Evolutionary conservation across 2,113 vertebrate species (phyloP).

Genomic region (Nycticebus coucang): DNA sequence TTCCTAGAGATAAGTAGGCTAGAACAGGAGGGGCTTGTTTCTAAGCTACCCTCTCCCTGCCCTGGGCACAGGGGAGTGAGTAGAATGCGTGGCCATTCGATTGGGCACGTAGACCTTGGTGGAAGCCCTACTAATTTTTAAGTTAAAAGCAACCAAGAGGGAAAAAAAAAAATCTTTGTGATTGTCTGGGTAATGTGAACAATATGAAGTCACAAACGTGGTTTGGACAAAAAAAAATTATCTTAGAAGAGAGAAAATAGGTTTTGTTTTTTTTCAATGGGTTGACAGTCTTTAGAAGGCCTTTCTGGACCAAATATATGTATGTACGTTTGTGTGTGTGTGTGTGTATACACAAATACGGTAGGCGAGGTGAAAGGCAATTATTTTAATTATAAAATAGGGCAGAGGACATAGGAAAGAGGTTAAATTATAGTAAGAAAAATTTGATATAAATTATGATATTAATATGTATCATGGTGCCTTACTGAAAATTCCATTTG

Average conservation of each 20-base stretch:
- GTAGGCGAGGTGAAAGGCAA: not conserved
- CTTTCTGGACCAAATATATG: not conserved
- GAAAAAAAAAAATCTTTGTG: not conserved
- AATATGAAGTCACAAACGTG: not conserved
- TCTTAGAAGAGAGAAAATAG: not conserved
- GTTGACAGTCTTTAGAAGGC: not conserved
- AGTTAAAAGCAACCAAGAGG: not conserved
- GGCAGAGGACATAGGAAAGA: not conserved
- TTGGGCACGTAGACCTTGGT: not conserved
- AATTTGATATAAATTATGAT: not conserved
- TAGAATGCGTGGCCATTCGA: not conserved
- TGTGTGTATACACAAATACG: not conserved
- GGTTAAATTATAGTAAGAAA: not conserved
- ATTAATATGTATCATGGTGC: not conserved
- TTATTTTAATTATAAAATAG: not conserved
- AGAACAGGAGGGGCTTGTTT: not conserved
- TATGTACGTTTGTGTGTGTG: too few species aligned
- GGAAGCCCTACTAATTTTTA: not conserved
- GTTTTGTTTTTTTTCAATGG: not conserved
- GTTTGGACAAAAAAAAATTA: not conserved
- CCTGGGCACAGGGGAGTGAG: not conserved
- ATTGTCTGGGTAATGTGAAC: not conserved
- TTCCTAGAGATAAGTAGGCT: not conserved
- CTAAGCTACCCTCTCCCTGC: not conserved
- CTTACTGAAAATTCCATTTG: slow-evolving; percentile 9